phyloP scores from a whole-genome alignment of 2,888 invertebrate species.

The Lasius fuliginosus region DNA sequence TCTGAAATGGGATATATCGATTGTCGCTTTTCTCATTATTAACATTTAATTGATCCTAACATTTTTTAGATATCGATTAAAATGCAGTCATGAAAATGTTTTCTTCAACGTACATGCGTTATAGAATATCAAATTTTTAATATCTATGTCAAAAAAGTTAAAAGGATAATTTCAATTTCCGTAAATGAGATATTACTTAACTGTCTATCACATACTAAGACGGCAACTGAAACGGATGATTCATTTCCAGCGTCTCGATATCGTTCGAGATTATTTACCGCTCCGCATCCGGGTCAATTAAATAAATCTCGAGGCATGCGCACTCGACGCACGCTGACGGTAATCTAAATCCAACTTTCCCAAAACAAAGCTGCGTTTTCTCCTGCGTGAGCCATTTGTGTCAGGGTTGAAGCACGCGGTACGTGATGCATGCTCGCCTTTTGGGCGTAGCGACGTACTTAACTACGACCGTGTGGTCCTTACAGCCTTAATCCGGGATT shows the following conservation, averaged over 20 bases:
- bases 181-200: background rate
- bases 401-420: constrained; percentile 68
- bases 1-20: background rate
- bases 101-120: background rate
- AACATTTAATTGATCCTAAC: background rate
- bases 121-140: background rate
- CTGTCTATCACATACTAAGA: background rate
- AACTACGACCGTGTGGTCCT: background rate
- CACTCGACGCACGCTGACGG: background rate
- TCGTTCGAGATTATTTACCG: constrained; percentile 53
- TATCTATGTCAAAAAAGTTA: background rate
- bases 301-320: constrained; percentile 47
- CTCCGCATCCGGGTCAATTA: constrained; percentile 61
- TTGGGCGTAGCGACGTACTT: constrained; percentile 48
- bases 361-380: constrained; percentile 41
- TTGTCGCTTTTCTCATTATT: background rate
- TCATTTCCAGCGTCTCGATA: constrained; percentile 43
- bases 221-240: background rate
- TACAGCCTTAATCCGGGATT: constrained; percentile 45
- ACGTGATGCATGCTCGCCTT: background rate
- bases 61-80: background rate
- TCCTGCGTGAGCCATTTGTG: constrained; percentile 61
- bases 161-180: background rate
- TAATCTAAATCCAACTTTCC: constrained; percentile 21
- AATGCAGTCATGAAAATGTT: background rate